These are phyloP conservation scores for Sciurus niger DNA, from an alignment of 2,113 vertebrate species.

Conservation along the genomic window DNA sequence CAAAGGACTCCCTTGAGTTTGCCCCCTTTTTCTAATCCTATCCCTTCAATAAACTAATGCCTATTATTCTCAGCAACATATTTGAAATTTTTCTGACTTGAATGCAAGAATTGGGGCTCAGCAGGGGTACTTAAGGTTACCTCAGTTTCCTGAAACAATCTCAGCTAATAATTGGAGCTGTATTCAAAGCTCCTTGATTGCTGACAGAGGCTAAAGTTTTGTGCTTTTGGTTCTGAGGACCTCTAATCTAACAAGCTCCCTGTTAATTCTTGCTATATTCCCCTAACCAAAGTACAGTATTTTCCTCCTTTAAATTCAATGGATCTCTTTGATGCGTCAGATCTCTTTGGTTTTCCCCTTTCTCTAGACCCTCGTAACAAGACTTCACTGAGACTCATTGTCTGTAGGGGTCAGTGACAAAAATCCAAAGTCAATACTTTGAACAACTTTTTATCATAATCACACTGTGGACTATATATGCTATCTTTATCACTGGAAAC, in stretches of 20 bases:
- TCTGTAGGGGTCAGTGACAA: not conserved
- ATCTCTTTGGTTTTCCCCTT: not conserved
- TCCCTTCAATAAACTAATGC: no score
- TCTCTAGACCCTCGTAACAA: not conserved
- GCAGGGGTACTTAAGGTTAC: no score
- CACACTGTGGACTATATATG: not conserved
- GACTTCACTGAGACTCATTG: not conserved
- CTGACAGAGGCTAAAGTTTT: not conserved
- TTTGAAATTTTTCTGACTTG: no score
- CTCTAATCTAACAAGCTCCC: not conserved
- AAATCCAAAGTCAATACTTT: not conserved
- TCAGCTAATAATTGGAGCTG: not conserved
- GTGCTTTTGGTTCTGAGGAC: fast-evolving
- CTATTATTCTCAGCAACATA: no score
- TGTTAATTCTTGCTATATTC: not conserved
- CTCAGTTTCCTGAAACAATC: no score
- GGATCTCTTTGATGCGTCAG: not conserved
- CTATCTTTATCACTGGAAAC: not conserved
- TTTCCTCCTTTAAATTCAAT: not conserved
- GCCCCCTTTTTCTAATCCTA: no score
- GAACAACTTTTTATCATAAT: not conserved
- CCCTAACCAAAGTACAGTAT: not conserved
- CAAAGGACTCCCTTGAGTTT: no score
- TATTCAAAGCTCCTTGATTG: not conserved
- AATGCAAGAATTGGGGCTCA: no score